These are phyloP conservation scores for Drosophila oshimai DNA, from an alignment of 1,140 invertebrate genomes.

Conservation along the genomic window DNA sequence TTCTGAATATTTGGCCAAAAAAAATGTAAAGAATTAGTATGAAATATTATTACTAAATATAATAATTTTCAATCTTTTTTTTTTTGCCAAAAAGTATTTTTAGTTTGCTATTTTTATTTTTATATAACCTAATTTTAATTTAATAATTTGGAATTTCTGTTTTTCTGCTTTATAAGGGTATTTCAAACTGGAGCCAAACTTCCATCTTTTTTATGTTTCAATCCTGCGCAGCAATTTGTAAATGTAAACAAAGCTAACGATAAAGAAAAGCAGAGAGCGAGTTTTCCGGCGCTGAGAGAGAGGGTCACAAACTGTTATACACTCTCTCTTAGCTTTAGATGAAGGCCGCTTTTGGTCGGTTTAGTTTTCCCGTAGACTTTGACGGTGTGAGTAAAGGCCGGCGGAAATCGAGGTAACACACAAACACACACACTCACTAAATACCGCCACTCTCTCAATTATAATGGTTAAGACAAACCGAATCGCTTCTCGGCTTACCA, in stretches of 20 bases:
- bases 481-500: constrained; percentile 46
- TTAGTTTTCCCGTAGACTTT: constrained; percentile 53
- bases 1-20: too few species aligned
- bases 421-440: neutral
- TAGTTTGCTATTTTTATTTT: neutral
- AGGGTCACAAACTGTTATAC: constrained; percentile 64
- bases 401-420: constrained; percentile 10
- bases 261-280: constrained; percentile 16
- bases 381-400: constrained; percentile 61
- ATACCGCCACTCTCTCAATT: constrained; percentile 18
- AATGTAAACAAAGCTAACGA: constrained; percentile 70
- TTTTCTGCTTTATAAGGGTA: too few species aligned
- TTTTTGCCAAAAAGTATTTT: too few species aligned
- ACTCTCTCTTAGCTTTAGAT: neutral
- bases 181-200: neutral
- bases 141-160: too few species aligned
- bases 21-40: too few species aligned
- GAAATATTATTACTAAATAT: too few species aligned
- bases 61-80: neutral
- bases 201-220: constrained; percentile 51
- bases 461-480: constrained; percentile 6
- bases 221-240: constrained; percentile 54
- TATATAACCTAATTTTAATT: neutral
- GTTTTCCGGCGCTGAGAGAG: constrained; percentile 7
- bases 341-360: constrained; percentile 23